Conservation (phyloP, 1,140 invertebrate species). For the Cydia splendana region DNA sequence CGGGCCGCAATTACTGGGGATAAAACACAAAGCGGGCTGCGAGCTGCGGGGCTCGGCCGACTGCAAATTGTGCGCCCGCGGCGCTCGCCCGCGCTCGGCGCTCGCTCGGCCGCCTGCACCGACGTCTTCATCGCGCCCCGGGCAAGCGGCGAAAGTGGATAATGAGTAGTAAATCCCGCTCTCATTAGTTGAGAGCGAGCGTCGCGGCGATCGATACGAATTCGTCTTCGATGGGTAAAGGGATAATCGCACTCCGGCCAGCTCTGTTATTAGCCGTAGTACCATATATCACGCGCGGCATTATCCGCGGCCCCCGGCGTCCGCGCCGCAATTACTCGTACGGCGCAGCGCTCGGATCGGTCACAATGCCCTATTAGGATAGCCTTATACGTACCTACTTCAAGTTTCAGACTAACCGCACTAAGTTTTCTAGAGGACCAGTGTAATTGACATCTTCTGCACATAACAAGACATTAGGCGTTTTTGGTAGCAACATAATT, state of each 20-base stretch:
- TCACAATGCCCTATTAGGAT: conserved; percentile 57
- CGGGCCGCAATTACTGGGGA: conserved; percentile 68
- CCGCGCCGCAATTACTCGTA: conserved; percentile 65
- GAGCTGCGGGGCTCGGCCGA: conserved; percentile 48
- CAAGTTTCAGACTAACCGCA: conserved; percentile 21
- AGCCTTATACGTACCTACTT: conserved; percentile 38
- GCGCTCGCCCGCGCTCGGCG: conserved; percentile 38
- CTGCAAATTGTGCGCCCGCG: conserved; percentile 70
- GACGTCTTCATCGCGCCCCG: conserved; percentile 71
- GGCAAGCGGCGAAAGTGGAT: conserved; percentile 70
- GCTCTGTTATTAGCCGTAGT: conserved; percentile 75
- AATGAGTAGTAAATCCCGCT: conserved; percentile 73
- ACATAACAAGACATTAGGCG: conserved; percentile 30
- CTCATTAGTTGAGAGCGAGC: conserved; percentile 72
- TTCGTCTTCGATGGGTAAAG: conserved; percentile 69
- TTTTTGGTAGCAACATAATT: conserved; percentile 20
- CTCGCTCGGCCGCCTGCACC: conserved; percentile 32
- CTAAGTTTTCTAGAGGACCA: conserved; percentile 24
- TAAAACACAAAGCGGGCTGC: conserved; percentile 69
- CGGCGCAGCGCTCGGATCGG: conserved; percentile 45
- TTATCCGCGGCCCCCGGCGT: conserved; percentile 67
- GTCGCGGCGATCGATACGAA: conserved; percentile 71
- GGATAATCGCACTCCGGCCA: conserved; percentile 66
- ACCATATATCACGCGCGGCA: conserved; percentile 75
- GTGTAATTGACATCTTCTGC: conserved; percentile 29